Conservation (phyloP, 2,797 vertebrate genomes). For the Notolepis coatsorum region DNA sequence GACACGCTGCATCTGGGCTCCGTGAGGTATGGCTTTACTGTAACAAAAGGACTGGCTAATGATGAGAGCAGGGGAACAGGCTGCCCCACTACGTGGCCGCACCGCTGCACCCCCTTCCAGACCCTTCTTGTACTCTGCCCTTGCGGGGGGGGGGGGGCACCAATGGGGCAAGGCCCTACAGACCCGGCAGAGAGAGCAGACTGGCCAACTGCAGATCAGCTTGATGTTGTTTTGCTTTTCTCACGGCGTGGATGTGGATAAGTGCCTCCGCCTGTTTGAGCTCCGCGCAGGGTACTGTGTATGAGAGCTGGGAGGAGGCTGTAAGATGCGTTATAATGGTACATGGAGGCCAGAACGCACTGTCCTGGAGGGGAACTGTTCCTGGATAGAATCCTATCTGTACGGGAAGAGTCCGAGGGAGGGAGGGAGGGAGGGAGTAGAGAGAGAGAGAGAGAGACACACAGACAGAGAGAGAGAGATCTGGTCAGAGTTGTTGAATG, state of each 20-base stretch:
- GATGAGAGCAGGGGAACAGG: slow-evolving; percentile 64
- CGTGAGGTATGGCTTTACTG: slow-evolving; percentile 73
- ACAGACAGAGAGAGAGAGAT: neutral
- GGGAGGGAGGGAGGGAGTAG: no score
- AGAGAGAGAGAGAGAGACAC: neutral
- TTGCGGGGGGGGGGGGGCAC: slow-evolving; percentile 23
- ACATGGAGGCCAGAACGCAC: slow-evolving; percentile 9
- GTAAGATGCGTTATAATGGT: slow-evolving; percentile 16
- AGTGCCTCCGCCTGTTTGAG: slow-evolving; percentile 12
- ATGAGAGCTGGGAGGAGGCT: neutral
- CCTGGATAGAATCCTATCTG: no score
- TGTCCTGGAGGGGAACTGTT: slow-evolving; percentile 2
- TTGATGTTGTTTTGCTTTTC: slow-evolving; percentile 36
- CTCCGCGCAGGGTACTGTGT: slow-evolving; percentile 19
- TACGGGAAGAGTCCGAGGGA: no score
- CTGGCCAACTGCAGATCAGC: slow-evolving; percentile 9
- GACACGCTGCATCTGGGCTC: slow-evolving; percentile 77
- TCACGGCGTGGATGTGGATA: no score
- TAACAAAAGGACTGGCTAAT: slow-evolving; percentile 79
- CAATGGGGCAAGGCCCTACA: slow-evolving; percentile 33
- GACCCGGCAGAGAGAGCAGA: slow-evolving; percentile 11
- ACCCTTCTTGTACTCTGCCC: slow-evolving; percentile 49
- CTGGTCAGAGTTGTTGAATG: neutral
- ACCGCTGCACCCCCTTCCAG: slow-evolving; percentile 62
- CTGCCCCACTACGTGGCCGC: slow-evolving; percentile 51